A percentile compares a stretch with the other conserved stretches of the same genome.
Conservation (phyloP, 2,113 vertebrate genomes). For the Bombycilla garrulus region DNA sequence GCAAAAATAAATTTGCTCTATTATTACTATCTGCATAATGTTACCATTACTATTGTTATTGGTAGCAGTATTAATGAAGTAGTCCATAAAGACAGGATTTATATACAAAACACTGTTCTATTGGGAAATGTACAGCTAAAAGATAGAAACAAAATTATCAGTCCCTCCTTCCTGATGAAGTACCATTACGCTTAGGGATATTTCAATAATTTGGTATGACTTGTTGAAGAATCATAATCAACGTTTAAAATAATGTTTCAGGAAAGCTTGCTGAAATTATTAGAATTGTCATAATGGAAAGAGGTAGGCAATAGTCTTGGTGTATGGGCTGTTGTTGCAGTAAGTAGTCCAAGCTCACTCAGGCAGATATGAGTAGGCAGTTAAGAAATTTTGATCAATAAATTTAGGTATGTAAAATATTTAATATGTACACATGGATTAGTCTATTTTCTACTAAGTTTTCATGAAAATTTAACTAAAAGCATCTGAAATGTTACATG, state of each 20-base stretch:
- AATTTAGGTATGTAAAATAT: not conserved
- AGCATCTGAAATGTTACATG: too few relatives aligned
- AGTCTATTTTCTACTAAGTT: not conserved
- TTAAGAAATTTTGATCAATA: not conserved
- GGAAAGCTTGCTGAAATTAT: not conserved
- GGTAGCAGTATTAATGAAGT: not conserved
- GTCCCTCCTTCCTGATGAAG: not conserved
- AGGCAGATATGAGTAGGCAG: not conserved
- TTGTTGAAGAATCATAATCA: not conserved
- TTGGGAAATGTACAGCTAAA: not conserved
- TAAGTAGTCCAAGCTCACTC: not conserved
- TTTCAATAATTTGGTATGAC: not conserved
- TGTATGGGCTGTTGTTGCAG: not conserved
- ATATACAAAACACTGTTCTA: not conserved
- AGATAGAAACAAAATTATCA: not conserved
- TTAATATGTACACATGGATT: not conserved
- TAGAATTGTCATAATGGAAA: not conserved
- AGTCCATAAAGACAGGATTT: not conserved
- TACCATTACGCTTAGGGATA: not conserved
- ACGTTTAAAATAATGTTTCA: not conserved
- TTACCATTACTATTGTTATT: not conserved
- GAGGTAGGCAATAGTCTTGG: not conserved
- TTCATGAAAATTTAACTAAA: not conserved
- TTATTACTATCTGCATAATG: not conserved
- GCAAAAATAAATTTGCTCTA: not conserved